Conservation (phyloP, 2,797 vertebrate species). For the Sphenopsis melanotis region DNA sequence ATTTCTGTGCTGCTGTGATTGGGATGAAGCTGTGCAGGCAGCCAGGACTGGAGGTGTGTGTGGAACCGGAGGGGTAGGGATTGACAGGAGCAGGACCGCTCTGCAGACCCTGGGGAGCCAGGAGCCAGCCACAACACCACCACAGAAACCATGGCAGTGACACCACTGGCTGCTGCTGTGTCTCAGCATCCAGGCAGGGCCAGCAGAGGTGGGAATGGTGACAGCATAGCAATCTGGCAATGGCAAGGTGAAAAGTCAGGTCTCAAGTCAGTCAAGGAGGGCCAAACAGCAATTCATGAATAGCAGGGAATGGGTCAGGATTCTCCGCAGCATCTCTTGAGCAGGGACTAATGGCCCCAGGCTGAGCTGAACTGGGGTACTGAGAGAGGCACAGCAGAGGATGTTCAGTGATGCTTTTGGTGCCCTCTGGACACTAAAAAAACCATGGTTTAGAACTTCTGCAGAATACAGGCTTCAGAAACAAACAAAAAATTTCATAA, state of each 20-base stretch:
- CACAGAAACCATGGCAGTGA: background rate
- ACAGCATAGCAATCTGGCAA: background rate
- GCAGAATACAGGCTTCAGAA: background rate
- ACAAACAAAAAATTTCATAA: background rate
- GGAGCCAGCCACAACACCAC: rapidly evolving
- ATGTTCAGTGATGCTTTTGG: background rate
- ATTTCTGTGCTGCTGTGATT: background rate
- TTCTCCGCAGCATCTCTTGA: rapidly evolving
- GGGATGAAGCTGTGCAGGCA: background rate
- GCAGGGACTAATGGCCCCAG: too few species aligned
- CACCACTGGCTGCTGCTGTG: rapidly evolving
- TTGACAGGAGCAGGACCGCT: background rate
- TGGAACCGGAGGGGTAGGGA: background rate
- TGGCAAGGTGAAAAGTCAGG: rapidly evolving
- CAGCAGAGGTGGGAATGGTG: background rate
- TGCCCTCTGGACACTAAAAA: background rate
- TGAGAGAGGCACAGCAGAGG: background rate
- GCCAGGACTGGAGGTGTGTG: background rate
- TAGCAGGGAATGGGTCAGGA: background rate
- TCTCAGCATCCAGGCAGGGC: background rate
- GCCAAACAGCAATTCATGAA: background rate
- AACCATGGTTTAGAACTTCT: rapidly evolving
- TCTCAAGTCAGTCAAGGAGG: background rate
- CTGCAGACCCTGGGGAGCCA: background rate
- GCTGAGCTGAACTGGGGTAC: background rate